Percentiles rank a stretch among this genome's conserved stretches.
These are phyloP conservation scores for Oscheius onirici DNA, from an alignment of 2,888 invertebrate genomes.

Conservation along the genomic window DNA sequence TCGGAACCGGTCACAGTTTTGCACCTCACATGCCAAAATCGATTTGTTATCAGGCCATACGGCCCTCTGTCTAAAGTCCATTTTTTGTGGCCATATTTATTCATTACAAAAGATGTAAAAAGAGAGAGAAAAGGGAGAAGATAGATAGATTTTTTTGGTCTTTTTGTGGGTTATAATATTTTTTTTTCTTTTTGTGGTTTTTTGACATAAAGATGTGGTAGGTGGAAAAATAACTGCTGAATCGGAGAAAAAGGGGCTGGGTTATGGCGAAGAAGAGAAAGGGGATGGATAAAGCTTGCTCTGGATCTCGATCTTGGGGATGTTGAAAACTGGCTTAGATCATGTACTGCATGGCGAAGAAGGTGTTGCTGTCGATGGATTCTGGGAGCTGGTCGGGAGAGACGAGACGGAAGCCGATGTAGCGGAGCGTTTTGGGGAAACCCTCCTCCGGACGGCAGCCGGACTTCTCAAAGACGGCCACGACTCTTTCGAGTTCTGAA, in stretches of 20 bases:
- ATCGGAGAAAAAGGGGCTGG: not conserved
- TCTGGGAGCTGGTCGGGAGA: slow-evolving; percentile 49
- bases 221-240: not conserved
- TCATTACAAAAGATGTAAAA: too few relatives aligned
- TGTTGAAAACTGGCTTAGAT: slow-evolving; percentile 39
- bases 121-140: too few relatives aligned
- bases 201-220: not conserved
- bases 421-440: slow-evolving; percentile 57
- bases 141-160: not conserved
- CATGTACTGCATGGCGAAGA: slow-evolving; percentile 57
- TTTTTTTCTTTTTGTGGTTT: not conserved
- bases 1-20: too few relatives aligned
- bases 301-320: not conserved
- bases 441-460: slow-evolving; percentile 43
- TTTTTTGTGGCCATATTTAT: too few relatives aligned
- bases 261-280: not conserved
- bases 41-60: too few relatives aligned
- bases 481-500: slow-evolving; percentile 46
- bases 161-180: not conserved
- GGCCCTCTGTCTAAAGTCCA: too few relatives aligned
- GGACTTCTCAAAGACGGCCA: slow-evolving; percentile 52
- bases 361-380: slow-evolving; percentile 38
- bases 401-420: slow-evolving; percentile 57
- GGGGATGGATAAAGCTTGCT: not conserved
- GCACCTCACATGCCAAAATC: too few relatives aligned